A percentile compares a stretch with the other conserved stretches of the same genome.
These are phyloP conservation scores for Pogonocichla stellata DNA, from an alignment of 2,113 vertebrate species.

Conservation along the genomic window DNA sequence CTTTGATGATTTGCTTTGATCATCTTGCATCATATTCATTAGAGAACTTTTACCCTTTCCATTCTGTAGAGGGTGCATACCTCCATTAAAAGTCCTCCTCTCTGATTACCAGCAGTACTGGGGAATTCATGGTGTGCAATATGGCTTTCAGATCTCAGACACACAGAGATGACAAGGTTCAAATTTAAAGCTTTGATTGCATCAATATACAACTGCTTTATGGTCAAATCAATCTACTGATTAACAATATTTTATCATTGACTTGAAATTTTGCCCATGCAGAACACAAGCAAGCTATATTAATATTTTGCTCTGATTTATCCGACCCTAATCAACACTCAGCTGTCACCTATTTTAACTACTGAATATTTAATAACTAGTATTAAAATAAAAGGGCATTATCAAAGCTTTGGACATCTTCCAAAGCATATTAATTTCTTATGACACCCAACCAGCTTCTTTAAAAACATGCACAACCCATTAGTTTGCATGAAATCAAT, in stretches of 20 bases:
- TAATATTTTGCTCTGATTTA: conserved; percentile 3
- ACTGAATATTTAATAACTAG: background rate
- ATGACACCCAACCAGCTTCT: background rate
- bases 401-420: background rate
- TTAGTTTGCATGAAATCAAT: background rate
- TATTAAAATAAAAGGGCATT: background rate
- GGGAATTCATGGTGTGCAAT: background rate
- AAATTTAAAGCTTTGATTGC: conserved; percentile 18
- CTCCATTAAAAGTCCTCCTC: background rate
- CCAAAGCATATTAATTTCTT: background rate
- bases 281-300: background rate
- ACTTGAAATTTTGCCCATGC: conserved; percentile 5
- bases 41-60: background rate
- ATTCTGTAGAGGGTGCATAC: background rate
- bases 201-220: conserved; percentile 7
- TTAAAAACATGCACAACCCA: background rate
- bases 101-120: background rate
- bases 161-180: background rate
- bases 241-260: conserved; percentile 20
- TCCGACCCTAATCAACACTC: background rate
- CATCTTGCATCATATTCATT: background rate
- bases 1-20: conserved; percentile 12
- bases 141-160: background rate
- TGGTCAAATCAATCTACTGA: conserved; percentile 35
- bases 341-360: background rate